Conservation (phyloP, 2,113 vertebrate species). For the Aramus guarauna region DNA sequence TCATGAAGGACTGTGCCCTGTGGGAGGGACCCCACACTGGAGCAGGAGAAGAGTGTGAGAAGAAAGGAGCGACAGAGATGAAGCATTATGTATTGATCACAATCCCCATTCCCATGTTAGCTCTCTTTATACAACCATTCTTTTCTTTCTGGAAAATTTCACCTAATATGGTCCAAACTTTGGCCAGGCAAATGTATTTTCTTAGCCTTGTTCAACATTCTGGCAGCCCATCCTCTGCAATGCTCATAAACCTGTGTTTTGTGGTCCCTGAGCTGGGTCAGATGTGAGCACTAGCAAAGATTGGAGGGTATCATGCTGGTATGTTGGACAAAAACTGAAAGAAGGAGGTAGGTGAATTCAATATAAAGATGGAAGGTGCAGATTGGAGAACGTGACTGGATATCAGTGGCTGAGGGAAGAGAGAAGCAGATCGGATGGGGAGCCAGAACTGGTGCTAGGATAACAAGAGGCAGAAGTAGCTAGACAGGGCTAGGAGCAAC, state of each 20-base stretch:
- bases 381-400: background rate
- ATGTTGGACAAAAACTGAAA: background rate
- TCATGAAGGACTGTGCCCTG: background rate
- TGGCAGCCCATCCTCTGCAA: background rate
- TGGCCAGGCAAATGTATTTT: background rate
- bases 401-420: background rate
- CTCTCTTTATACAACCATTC: background rate
- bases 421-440: background rate
- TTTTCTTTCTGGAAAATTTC: background rate
- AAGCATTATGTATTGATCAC: background rate
- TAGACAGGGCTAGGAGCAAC: background rate
- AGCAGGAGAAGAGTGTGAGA: background rate
- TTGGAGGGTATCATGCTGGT: background rate
- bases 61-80: background rate
- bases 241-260: background rate
- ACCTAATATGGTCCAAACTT: background rate
- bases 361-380: background rate
- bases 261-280: background rate
- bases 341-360: background rate
- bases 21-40: background rate
- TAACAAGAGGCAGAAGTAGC: background rate
- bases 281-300: background rate
- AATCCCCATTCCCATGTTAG: background rate
- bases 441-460: background rate
- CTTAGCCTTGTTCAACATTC: background rate